These are phyloP conservation scores for Diploptera punctata DNA, from an alignment of 2,888 invertebrate genomes.

Conservation along the genomic window DNA sequence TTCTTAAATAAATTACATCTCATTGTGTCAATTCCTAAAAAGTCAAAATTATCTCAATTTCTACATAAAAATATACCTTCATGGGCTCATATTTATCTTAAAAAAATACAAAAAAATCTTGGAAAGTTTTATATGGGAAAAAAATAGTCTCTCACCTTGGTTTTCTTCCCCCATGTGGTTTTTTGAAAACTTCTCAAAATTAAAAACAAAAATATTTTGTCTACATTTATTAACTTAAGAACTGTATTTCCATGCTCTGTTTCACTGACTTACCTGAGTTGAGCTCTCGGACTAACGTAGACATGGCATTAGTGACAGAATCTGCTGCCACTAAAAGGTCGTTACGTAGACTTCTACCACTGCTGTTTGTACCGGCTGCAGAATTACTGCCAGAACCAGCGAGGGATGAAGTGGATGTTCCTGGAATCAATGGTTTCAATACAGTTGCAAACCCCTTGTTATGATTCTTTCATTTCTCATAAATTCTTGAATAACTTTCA, in stretches of 20 bases:
- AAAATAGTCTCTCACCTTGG: background rate
- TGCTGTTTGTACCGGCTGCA: constrained; percentile 39
- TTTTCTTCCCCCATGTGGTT: constrained; percentile 19
- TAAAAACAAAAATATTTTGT: background rate
- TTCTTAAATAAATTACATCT: too few relatives aligned
- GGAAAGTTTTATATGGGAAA: background rate
- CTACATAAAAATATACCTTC: too few relatives aligned
- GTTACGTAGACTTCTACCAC: constrained; percentile 73
- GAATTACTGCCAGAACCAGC: constrained; percentile 41
- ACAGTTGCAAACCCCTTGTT: too few relatives aligned
- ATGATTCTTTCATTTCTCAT: too few relatives aligned
- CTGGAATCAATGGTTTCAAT: too few relatives aligned
- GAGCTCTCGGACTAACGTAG: constrained; percentile 93
- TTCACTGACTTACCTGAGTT: constrained; percentile 68
- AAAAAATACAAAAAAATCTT: background rate
- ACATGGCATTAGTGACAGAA: constrained; percentile 98
- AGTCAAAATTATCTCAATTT: too few relatives aligned
- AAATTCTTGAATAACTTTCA: too few relatives aligned
- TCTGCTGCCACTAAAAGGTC: constrained; percentile 95
- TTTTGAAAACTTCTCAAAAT: background rate
- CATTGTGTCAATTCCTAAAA: too few relatives aligned
- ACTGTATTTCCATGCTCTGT: background rate
- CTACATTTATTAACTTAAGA: background rate
- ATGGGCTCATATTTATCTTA: constrained; percentile 2
- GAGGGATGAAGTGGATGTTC: constrained; percentile 45